Conservation (phyloP, 2,888 invertebrate species). For the Aphodius granarius region DNA sequence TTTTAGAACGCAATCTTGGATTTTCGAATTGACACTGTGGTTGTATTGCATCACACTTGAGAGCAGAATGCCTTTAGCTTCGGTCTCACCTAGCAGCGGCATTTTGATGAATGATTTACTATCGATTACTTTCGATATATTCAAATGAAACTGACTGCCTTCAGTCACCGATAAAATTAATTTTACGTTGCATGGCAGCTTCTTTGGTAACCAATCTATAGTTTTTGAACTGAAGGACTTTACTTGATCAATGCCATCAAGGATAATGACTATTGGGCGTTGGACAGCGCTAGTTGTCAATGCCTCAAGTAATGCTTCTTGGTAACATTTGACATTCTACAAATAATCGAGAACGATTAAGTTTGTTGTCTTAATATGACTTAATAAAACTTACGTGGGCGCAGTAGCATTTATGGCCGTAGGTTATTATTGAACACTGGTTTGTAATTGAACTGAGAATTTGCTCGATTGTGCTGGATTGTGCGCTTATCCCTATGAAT, state of each 20-base stretch:
- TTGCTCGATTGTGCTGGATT: slow-evolving; percentile 68
- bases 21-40: slow-evolving; percentile 64
- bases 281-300: slow-evolving; percentile 59
- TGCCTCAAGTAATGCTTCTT: slow-evolving; percentile 60
- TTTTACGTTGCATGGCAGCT: slow-evolving; percentile 74
- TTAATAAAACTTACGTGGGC: slow-evolving; percentile 58
- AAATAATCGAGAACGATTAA: slow-evolving; percentile 30
- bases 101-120: slow-evolving; percentile 52
- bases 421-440: slow-evolving; percentile 71
- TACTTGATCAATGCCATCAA: slow-evolving; percentile 76
- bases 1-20: slow-evolving; percentile 59
- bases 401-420: slow-evolving; percentile 67
- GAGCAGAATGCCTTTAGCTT: slow-evolving; percentile 59
- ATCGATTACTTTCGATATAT: slow-evolving; percentile 47
- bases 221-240: slow-evolving; percentile 60
- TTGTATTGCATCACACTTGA: slow-evolving; percentile 61
- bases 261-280: slow-evolving; percentile 68
- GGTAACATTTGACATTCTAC: slow-evolving; percentile 74
- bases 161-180: slow-evolving; percentile 73
- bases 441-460: slow-evolving; percentile 76
- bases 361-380: neutral
- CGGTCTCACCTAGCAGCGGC: slow-evolving; percentile 56
- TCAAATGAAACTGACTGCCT: slow-evolving; percentile 54
- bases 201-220: slow-evolving; percentile 75
- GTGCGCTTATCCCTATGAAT: slow-evolving; percentile 67